Conservation (phyloP, 2,113 vertebrate species). For the Lophochroa leadbeateri region DNA sequence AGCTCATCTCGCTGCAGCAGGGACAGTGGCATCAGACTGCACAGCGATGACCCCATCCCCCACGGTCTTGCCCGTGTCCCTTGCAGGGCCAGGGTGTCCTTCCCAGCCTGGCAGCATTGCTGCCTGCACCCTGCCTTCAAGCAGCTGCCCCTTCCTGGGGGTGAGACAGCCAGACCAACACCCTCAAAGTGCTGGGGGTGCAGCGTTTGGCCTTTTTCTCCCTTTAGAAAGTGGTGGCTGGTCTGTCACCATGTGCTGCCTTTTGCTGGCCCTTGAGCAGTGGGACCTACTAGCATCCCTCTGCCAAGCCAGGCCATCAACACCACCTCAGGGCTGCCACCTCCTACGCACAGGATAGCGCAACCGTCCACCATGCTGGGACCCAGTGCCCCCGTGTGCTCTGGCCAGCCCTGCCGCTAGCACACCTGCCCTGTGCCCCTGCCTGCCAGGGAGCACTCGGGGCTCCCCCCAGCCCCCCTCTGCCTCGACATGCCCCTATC, state of each 20-base stretch:
- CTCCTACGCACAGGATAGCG: rapidly evolving
- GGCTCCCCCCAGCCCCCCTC: background rate
- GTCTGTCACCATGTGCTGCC: background rate
- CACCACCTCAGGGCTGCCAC: background rate
- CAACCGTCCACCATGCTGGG: rapidly evolving
- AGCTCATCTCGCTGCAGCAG: background rate
- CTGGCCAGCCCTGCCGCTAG: background rate
- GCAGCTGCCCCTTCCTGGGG: background rate
- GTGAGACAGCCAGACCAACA: background rate
- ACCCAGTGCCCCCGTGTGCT: rapidly evolving
- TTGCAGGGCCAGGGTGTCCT: background rate
- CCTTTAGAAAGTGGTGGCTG: background rate
- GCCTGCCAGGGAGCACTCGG: background rate
- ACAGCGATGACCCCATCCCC: background rate
- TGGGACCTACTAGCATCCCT: background rate
- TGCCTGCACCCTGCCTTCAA: background rate
- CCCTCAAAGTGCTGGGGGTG: background rate
- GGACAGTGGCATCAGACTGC: background rate
- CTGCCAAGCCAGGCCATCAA: background rate
- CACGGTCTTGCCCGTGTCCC: background rate
- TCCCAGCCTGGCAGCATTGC: background rate
- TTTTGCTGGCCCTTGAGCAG: background rate
- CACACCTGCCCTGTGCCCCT: rapidly evolving
- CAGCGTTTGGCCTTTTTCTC: background rate
- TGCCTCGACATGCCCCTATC: background rate